These are phyloP conservation scores for Ferrisia virgata DNA, from an alignment of 2,888 invertebrate species.

Conservation along the genomic window DNA sequence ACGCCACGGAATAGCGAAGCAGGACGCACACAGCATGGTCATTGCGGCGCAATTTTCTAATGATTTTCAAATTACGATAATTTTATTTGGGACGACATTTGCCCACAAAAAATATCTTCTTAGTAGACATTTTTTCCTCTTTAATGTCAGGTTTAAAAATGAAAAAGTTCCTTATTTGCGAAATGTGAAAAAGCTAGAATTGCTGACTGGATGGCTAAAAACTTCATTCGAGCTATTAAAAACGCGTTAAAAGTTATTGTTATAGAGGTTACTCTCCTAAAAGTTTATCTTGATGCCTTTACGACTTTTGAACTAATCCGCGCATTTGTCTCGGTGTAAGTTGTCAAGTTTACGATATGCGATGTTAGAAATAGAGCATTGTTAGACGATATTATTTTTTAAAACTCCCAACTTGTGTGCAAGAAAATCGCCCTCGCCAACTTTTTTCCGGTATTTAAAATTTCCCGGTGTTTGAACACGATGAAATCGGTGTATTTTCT, in stretches of 20 bases:
- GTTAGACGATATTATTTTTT: constrained; percentile 22
- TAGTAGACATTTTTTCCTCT: background rate
- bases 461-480: constrained; percentile 17
- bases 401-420: background rate
- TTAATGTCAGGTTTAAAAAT: background rate
- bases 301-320: constrained; percentile 34
- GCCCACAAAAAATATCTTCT: background rate
- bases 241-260: constrained; percentile 30
- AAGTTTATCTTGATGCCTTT: constrained; percentile 35
- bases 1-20: background rate
- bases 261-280: constrained; percentile 19
- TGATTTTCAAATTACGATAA: background rate
- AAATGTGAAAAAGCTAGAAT: constrained; percentile 20
- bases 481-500: background rate
- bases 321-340: constrained; percentile 27
- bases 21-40: background rate
- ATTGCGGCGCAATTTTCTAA: background rate
- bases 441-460: constrained; percentile 29
- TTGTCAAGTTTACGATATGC: constrained; percentile 26
- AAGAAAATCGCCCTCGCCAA: background rate
- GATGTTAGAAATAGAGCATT: constrained; percentile 14
- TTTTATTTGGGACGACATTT: background rate
- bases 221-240: constrained; percentile 30
- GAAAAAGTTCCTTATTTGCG: constrained; percentile 7
- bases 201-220: constrained; percentile 16